Conservation (phyloP, 2,797 vertebrate species). For the Adrianichthys oophorus region DNA sequence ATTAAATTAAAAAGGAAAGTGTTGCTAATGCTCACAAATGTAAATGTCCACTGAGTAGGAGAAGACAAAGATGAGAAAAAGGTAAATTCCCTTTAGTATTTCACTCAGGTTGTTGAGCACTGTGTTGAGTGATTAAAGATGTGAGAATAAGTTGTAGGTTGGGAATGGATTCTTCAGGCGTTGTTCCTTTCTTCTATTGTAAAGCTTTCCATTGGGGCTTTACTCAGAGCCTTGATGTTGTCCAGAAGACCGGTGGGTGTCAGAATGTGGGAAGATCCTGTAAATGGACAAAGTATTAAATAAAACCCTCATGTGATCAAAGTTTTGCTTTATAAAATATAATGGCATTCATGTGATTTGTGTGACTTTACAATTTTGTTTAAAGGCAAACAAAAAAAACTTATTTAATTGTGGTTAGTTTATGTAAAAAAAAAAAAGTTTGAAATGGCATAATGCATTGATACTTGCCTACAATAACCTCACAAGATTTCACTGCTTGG, state of each 20-base stretch:
- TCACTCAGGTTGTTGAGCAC: constrained; percentile 29
- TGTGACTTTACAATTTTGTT: too few species aligned
- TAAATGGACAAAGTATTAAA: constrained; percentile 1
- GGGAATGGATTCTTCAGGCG: constrained; percentile 36
- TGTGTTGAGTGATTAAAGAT: constrained; percentile 27
- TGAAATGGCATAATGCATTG: not conserved
- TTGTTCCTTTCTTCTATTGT: constrained; percentile 78
- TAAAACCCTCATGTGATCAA: not conserved
- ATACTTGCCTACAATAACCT: constrained; percentile 91
- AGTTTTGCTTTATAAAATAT: too few species aligned
- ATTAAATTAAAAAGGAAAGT: constrained; percentile 7
- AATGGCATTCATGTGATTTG: too few species aligned
- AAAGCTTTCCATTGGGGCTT: constrained; percentile 82
- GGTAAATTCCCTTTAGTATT: constrained; percentile 61
- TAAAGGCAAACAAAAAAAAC: too few species aligned
- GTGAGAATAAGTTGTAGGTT: not conserved
- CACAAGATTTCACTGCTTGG: constrained; percentile 85
- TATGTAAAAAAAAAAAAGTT: not conserved
- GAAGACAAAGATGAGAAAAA: constrained; percentile 17
- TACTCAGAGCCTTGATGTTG: constrained; percentile 90
- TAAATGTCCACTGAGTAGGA: constrained; percentile 24
- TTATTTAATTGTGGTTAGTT: too few species aligned
- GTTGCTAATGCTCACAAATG: constrained; percentile 6
- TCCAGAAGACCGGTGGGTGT: constrained; percentile 89
- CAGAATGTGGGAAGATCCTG: constrained; percentile 93